phyloP scores from a whole-genome alignment of 1,140 invertebrate genomes.

The Teleogryllus occipitalis region DNA sequence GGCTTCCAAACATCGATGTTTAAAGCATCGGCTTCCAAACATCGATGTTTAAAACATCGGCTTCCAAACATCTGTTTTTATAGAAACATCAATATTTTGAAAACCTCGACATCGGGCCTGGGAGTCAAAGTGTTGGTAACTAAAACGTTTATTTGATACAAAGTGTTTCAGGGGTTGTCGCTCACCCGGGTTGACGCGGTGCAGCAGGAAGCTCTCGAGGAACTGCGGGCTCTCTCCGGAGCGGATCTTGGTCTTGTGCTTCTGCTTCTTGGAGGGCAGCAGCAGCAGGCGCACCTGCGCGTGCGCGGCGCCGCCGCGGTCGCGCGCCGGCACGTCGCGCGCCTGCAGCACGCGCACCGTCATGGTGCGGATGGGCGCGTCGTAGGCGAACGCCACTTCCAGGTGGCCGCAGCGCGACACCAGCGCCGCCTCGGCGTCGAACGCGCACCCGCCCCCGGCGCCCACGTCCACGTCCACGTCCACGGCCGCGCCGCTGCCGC shows the following conservation, averaged over 20 bases:
- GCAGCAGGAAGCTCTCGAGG: slow-evolving; percentile 85
- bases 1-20: no score
- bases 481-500: not conserved
- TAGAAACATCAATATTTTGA: no score
- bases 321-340: slow-evolving; percentile 62
- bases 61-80: no score
- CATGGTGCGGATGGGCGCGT: slow-evolving; percentile 81
- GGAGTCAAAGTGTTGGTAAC: no score
- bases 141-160: no score
- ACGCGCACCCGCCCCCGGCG: slow-evolving; percentile 19
- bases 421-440: slow-evolving; percentile 32
- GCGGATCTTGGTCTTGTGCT: slow-evolving; percentile 85
- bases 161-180: no score
- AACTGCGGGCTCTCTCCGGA: slow-evolving; percentile 82
- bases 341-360: slow-evolving; percentile 82
- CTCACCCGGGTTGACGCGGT: slow-evolving; percentile 78
- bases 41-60: no score
- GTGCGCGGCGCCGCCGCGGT: slow-evolving; percentile 65
- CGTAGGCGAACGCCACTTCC: slow-evolving; percentile 81
- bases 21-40: no score
- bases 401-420: slow-evolving; percentile 59
- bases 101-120: no score
- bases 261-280: slow-evolving; percentile 83
- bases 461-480: slow-evolving; percentile 24
- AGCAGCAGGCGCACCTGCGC: slow-evolving; percentile 76